These are phyloP conservation scores for Melanotaenia nigrans DNA, from an alignment of 2,797 vertebrate genomes.

Conservation along the genomic window DNA sequence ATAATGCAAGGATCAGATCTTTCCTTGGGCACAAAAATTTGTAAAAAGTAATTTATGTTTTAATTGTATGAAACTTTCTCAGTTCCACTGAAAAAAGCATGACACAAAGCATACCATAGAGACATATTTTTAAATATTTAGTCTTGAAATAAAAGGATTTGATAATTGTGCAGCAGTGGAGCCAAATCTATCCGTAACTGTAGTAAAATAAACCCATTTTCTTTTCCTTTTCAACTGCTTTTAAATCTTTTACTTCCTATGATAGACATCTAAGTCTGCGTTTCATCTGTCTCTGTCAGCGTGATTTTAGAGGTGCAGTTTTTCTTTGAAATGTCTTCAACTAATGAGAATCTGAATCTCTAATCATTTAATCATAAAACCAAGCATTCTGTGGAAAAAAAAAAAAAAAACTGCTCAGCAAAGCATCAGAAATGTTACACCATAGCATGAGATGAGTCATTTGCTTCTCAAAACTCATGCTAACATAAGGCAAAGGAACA, in stretches of 20 bases:
- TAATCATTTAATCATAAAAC: conserved; percentile 10
- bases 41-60: background rate
- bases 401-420: conserved; percentile 13
- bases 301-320: background rate
- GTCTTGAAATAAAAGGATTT: background rate
- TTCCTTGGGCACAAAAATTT: background rate
- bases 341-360: conserved; percentile 10
- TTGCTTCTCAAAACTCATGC: conserved; percentile 26
- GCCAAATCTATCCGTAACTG: background rate
- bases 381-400: background rate
- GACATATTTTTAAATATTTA: background rate
- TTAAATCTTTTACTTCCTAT: background rate
- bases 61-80: background rate
- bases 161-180: background rate
- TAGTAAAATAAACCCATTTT: background rate
- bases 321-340: background rate
- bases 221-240: background rate
- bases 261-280: too few relatives aligned
- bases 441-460: conserved; percentile 32
- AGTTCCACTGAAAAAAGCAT: background rate
- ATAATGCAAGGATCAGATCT: background rate
- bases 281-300: too few relatives aligned
- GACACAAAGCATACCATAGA: background rate
- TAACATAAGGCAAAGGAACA: conserved; percentile 54
- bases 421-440: conserved; percentile 37